These are phyloP conservation scores for Mongoloraphidia duomilia DNA, from an alignment of 2,888 invertebrate species.

Conservation along the genomic window DNA sequence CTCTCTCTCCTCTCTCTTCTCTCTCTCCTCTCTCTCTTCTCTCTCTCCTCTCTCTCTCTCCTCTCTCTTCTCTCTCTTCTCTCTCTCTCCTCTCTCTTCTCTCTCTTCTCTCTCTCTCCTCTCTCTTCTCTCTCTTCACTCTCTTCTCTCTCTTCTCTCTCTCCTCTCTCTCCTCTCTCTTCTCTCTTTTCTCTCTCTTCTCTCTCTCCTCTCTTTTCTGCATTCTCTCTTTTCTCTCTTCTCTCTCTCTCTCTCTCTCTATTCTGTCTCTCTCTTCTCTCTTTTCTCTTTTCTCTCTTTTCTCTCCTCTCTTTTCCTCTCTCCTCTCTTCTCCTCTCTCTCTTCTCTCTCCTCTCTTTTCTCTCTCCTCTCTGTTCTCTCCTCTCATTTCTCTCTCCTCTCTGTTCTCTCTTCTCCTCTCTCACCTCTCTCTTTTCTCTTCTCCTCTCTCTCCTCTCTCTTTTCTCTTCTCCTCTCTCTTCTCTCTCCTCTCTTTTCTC, in stretches of 20 bases:
- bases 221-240: slow-evolving; percentile 3
- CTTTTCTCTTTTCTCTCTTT: slow-evolving; percentile 4
- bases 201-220: too few relatives aligned
- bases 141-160: too few relatives aligned
- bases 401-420: slow-evolving; percentile 13
- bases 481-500: not conserved
- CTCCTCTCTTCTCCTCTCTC: slow-evolving; percentile 7
- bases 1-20: too few relatives aligned
- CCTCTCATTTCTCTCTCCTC: slow-evolving; percentile 2
- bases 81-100: too few relatives aligned
- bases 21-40: too few relatives aligned
- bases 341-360: slow-evolving; percentile 7
- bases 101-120: too few relatives aligned
- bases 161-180: too few relatives aligned
- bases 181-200: too few relatives aligned
- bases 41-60: too few relatives aligned
- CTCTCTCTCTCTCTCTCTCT: slow-evolving; percentile 4
- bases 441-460: slow-evolving; percentile 5
- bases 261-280: slow-evolving; percentile 4
- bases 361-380: slow-evolving; percentile 3
- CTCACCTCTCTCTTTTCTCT: slow-evolving; percentile 11
- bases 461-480: slow-evolving; percentile 12
- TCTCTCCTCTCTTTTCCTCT: slow-evolving; percentile 1
- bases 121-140: too few relatives aligned
- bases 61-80: too few relatives aligned